Conservation (phyloP, 2,888 invertebrate species). For the Cantharis flavilabris region DNA sequence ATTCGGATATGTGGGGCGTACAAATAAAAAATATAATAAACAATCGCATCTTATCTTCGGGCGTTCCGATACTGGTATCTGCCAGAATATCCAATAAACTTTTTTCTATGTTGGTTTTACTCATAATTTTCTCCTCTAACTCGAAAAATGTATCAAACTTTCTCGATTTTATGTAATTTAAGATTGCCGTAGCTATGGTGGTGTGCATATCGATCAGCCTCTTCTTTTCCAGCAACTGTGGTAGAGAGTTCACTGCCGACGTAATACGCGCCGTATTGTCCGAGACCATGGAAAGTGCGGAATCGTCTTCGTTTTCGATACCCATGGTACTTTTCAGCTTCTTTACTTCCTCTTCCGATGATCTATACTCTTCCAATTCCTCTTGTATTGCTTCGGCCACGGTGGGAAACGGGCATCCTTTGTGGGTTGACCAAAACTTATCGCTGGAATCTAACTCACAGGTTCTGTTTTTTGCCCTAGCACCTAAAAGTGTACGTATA, state of each 20-base stretch:
- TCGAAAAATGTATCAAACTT: slow-evolving; percentile 97
- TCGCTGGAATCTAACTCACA: slow-evolving; percentile 91
- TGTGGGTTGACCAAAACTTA: slow-evolving; percentile 91
- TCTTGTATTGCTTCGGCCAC: slow-evolving; percentile 99
- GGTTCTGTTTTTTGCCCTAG: slow-evolving; percentile 77
- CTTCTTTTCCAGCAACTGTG: slow-evolving; percentile 96
- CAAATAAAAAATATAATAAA: slow-evolving; percentile 94
- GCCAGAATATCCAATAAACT: slow-evolving; percentile 85
- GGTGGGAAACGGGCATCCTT: slow-evolving; percentile 89
- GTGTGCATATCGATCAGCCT: slow-evolving; percentile 98
- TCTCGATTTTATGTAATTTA: slow-evolving; percentile 84
- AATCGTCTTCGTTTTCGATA: slow-evolving; percentile 84
- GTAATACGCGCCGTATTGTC: slow-evolving; percentile 93
- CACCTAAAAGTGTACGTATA: slow-evolving; percentile 55
- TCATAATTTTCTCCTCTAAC: slow-evolving; percentile 97
- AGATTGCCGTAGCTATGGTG: slow-evolving; percentile 91
- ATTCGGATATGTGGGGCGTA: slow-evolving; percentile 75
- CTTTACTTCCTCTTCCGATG: slow-evolving; percentile 96
- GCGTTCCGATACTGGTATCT: slow-evolving; percentile 84
- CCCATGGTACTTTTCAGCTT: slow-evolving; percentile 94
- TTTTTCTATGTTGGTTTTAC: slow-evolving; percentile 79
- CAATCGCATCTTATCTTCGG: slow-evolving; percentile 90
- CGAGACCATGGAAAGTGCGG: slow-evolving; percentile 83
- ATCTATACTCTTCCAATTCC: slow-evolving; percentile 88
- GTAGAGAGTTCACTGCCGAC: slow-evolving; percentile 93